Percentiles rank a stretch among this genome's conserved stretches.
Conservation (phyloP, 2,113 vertebrate species). For the Oreochromis tanganicae region DNA sequence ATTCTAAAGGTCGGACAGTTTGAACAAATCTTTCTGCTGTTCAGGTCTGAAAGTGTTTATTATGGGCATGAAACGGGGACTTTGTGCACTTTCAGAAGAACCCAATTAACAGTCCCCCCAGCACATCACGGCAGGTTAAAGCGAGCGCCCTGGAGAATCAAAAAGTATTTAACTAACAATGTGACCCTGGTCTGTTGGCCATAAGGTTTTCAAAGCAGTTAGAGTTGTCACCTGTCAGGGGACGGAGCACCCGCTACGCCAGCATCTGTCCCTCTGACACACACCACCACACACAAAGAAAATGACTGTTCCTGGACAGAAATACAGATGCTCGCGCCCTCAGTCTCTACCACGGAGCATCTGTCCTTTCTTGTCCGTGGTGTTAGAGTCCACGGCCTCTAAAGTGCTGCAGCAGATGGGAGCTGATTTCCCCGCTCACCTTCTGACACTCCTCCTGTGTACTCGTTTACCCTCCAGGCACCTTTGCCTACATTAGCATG, state of each 20-base stretch:
- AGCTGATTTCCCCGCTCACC: conserved; percentile 47
- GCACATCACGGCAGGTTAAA: conserved; percentile 19
- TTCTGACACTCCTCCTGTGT: conserved; percentile 45
- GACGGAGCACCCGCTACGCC: conserved; percentile 16
- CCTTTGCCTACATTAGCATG: conserved; percentile 50
- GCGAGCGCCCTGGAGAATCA: conserved; percentile 17
- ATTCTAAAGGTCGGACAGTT: neutral
- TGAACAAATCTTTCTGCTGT: neutral
- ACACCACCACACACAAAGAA: neutral
- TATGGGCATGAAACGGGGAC: neutral
- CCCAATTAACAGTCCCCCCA: conserved; percentile 29
- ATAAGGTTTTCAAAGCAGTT: conserved; percentile 47
- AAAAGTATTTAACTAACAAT: conserved; percentile 64
- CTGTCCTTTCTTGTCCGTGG: conserved; percentile 53
- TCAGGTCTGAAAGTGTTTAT: neutral
- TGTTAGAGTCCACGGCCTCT: conserved; percentile 30
- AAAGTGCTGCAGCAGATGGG: conserved; percentile 48
- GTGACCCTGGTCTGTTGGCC: conserved; percentile 59
- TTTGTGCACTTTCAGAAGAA: neutral
- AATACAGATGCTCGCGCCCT: conserved; percentile 18
- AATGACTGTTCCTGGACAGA: neutral
- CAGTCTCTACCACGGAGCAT: conserved; percentile 8
- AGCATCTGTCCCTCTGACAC: conserved; percentile 50
- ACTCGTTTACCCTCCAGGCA: conserved; percentile 50
- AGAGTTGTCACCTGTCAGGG: conserved; percentile 54